Evolutionary conservation across 1,140 invertebrate genomes (phyloP).

Genomic region (Hycleus cichorii): DNA sequence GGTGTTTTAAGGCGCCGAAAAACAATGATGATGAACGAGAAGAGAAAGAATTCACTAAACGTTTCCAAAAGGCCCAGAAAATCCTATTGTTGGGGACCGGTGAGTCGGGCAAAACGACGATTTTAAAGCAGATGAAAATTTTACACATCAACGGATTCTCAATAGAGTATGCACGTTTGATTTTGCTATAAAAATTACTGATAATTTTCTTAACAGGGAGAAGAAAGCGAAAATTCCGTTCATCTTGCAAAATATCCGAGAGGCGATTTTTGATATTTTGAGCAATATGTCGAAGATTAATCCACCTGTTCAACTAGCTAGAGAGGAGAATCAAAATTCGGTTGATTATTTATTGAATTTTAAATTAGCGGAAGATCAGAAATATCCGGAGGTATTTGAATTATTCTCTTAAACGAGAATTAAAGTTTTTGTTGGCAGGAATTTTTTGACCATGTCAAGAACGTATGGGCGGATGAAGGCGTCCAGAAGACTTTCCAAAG

Average conservation of each 20-base stretch:
- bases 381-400: constrained; percentile 45
- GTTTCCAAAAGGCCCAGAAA: constrained; percentile 40
- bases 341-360: constrained; percentile 49
- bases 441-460: constrained; percentile 57
- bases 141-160: constrained; percentile 65
- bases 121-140: constrained; percentile 79
- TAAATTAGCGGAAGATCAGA: constrained; percentile 30
- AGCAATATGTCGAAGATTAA: constrained; percentile 47
- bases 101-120: constrained; percentile 69
- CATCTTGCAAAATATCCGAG: constrained; percentile 59
- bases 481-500: constrained; percentile 62
- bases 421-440: constrained; percentile 44
- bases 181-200: not conserved
- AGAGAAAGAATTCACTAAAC: constrained; percentile 22
- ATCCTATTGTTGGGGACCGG: constrained; percentile 59
- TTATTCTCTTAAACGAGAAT: constrained; percentile 41
- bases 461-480: constrained; percentile 56
- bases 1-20: not conserved
- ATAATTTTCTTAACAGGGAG: constrained; percentile 46
- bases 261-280: constrained; percentile 57
- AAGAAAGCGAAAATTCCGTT: constrained; percentile 52
- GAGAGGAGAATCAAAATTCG: constrained; percentile 43
- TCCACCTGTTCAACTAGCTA: constrained; percentile 44
- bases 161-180: constrained; percentile 45
- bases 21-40: not conserved